Evolutionary conservation across 37 sponge, comb jelly and placozoan genomes (phyloP).

Genomic region (Theonella swinhoei): DNA sequence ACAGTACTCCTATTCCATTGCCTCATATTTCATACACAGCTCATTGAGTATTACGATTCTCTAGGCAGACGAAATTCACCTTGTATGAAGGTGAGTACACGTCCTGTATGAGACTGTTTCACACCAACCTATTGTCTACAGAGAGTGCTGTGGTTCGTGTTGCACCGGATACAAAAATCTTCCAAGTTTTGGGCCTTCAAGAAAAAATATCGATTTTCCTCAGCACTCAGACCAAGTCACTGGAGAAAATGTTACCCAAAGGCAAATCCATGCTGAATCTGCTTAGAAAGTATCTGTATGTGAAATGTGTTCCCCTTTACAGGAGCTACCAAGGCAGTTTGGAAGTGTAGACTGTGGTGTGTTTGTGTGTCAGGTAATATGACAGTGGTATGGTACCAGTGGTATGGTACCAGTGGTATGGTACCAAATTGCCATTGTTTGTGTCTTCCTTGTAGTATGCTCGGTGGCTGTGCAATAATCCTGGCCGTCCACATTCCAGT

Average conservation of each 20-base stretch:
- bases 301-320: not conserved
- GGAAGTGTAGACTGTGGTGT: conserved; percentile 43
- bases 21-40: not conserved
- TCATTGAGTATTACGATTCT: conserved; percentile 39
- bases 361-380: conserved; percentile 38
- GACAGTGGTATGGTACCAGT: no score
- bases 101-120: not conserved
- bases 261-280: not conserved
- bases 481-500: not conserved
- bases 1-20: not conserved
- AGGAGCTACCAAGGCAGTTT: conserved; percentile 30
- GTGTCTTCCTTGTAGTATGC: conserved; percentile 29
- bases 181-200: no score
- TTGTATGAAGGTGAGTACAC: conserved; percentile 19
- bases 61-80: conserved; percentile 2
- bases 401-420: not conserved
- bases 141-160: conserved; percentile 13
- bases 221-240: no score
- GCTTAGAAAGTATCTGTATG: not conserved
- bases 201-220: no score
- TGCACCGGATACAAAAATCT: not conserved
- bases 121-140: not conserved
- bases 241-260: conserved; percentile 4
- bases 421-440: not conserved
- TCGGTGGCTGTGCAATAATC: conserved; percentile 22